Percentiles rank a stretch among this genome's conserved stretches.
These are phyloP conservation scores for Erythrolamprus reginae DNA, from an alignment of 2,113 vertebrate species.

Conservation along the genomic window DNA sequence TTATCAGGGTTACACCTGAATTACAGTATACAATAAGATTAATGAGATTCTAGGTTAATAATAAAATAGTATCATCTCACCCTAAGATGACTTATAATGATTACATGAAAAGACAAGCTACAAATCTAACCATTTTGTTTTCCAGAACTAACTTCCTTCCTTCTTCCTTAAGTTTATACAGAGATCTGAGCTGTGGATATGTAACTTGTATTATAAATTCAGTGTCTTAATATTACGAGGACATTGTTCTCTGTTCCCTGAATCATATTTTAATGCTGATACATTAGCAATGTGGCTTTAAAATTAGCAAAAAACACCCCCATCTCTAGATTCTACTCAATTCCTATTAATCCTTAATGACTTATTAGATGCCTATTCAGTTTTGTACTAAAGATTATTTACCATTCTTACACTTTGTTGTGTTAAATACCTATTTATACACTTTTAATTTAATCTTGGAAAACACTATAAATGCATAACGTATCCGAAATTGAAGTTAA, in stretches of 20 bases:
- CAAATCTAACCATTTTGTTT: neutral
- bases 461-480: neutral
- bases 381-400: neutral
- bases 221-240: constrained; percentile 19
- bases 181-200: constrained; percentile 8
- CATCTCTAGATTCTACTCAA: constrained; percentile 46
- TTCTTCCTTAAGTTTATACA: neutral
- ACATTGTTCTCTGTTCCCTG: constrained; percentile 8
- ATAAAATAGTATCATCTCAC: neutral
- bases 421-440: neutral
- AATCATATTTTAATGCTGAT: neutral
- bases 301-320: constrained; percentile 35
- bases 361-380: constrained; percentile 44
- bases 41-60: neutral
- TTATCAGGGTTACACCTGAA: neutral
- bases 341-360: constrained; percentile 42
- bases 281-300: constrained; percentile 10
- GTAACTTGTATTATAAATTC: neutral
- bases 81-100: neutral
- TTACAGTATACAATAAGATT: neutral
- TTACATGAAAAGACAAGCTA: neutral
- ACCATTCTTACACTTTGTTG: neutral
- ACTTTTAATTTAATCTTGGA: neutral
- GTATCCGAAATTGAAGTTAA: neutral
- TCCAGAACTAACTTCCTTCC: neutral